Percentiles rank a stretch among this genome's conserved stretches.
Conservation (phyloP, 1,140 invertebrate species). For the Melanaphis sacchari region DNA sequence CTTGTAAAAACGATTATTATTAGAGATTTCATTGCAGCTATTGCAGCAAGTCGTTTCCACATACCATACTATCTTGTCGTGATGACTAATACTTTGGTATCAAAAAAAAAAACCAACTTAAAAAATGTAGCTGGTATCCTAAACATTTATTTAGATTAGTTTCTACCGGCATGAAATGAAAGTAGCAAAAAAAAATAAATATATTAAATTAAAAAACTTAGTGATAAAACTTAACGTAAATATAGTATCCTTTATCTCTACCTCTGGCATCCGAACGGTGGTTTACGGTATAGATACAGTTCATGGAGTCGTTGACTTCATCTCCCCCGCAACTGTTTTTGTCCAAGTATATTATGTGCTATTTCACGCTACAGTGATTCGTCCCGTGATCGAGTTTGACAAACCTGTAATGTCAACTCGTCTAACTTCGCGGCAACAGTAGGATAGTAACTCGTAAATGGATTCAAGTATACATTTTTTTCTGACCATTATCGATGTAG, state of each 20-base stretch:
- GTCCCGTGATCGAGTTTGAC: neutral
- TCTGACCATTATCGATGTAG: neutral
- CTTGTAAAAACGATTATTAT: neutral
- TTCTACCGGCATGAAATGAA: neutral
- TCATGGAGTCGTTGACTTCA: neutral
- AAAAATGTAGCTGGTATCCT: neutral
- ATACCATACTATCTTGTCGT: neutral
- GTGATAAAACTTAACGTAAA: neutral
- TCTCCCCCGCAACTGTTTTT: neutral
- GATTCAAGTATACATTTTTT: neutral
- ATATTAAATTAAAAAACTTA: neutral
- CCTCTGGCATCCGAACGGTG: neutral
- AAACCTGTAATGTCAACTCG: conserved; percentile 12
- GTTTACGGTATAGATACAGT: neutral
- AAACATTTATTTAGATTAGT: neutral
- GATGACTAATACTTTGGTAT: neutral
- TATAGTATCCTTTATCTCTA: neutral
- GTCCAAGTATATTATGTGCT: neutral
- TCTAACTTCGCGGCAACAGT: neutral
- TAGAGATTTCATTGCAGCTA: neutral
- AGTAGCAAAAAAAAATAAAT: neutral
- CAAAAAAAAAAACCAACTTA: neutral
- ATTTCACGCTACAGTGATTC: neutral
- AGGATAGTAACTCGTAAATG: neutral
- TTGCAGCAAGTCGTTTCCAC: neutral